Evolutionary conservation across 2,113 vertebrate genomes (phyloP).

Genomic region (Leptosomus discolor): DNA sequence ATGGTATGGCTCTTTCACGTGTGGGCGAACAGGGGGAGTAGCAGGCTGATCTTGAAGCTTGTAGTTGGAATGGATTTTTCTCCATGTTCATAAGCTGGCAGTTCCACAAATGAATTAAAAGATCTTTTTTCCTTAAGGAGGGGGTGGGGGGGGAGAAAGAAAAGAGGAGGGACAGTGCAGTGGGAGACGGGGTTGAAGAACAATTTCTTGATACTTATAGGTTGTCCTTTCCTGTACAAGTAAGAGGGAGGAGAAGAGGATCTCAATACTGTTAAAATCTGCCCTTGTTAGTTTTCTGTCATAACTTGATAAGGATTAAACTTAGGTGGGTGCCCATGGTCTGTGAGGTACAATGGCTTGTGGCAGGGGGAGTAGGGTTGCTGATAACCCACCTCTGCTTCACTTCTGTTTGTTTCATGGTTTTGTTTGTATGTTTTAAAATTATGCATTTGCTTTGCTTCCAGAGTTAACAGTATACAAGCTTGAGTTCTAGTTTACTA

Average conservation of each 20-base stretch:
- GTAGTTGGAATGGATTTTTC: not conserved
- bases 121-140: not conserved
- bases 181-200: not conserved
- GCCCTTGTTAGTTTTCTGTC: not conserved
- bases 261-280: not conserved
- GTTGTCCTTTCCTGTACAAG: not conserved
- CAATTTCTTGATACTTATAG: not conserved
- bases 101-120: not conserved
- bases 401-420: not conserved
- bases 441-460: not conserved
- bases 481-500: not conserved
- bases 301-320: not conserved
- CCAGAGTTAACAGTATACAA: not conserved
- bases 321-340: not conserved
- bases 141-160: not conserved
- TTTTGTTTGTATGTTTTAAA: not conserved
- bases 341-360: not conserved
- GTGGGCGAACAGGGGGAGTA: not conserved
- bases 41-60: not conserved
- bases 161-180: not conserved
- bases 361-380: not conserved
- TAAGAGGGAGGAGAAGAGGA: not conserved
- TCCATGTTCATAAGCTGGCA: not conserved
- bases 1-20: not conserved
- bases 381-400: not conserved